These are phyloP conservation scores for Limonius californicus DNA, from an alignment of 1,140 invertebrate species.

Conservation along the genomic window DNA sequence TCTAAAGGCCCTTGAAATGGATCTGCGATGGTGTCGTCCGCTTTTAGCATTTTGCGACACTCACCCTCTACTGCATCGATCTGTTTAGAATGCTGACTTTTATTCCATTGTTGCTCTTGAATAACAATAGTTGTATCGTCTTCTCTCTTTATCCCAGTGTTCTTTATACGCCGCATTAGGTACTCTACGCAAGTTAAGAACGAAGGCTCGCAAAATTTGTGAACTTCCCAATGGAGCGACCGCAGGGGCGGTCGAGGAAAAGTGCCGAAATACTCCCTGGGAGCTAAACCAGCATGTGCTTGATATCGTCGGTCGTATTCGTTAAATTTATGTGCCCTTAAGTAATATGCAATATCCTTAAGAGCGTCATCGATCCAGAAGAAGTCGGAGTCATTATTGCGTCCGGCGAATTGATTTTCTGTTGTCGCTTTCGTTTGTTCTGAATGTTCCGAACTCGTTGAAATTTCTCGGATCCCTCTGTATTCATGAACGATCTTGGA, in stretches of 20 bases:
- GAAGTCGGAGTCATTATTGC: background rate
- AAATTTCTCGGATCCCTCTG: too few species aligned
- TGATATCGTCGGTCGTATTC: slow-evolving; percentile 57
- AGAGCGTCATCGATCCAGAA: slow-evolving; percentile 39
- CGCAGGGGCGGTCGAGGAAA: slow-evolving; percentile 56
- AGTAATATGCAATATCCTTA: slow-evolving; percentile 57
- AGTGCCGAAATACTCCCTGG: slow-evolving; percentile 42
- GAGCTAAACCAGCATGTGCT: slow-evolving; percentile 30
- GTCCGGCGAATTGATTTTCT: too few species aligned
- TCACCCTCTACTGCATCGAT: slow-evolving; percentile 49
- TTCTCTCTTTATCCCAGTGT: slow-evolving; percentile 44
- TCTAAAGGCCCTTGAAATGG: slow-evolving; percentile 56
- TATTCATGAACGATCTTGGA: too few species aligned
- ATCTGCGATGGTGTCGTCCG: slow-evolving; percentile 47
- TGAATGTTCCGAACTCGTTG: too few species aligned
- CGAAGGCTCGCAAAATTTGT: slow-evolving; percentile 52
- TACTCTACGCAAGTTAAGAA: slow-evolving; percentile 56
- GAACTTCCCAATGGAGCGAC: slow-evolving; percentile 58
- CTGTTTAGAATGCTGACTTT: slow-evolving; percentile 39
- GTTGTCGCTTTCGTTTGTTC: too few species aligned
- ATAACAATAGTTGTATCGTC: slow-evolving; percentile 53
- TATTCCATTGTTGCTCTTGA: slow-evolving; percentile 49
- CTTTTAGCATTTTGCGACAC: slow-evolving; percentile 47
- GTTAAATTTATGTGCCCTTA: slow-evolving; percentile 59
- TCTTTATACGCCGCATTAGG: slow-evolving; percentile 48